A percentile compares a stretch with the other conserved stretches of the same genome.
These are phyloP conservation scores for Tachypleus tridentatus DNA, from an alignment of 1,140 invertebrate genomes.

Conservation along the genomic window DNA sequence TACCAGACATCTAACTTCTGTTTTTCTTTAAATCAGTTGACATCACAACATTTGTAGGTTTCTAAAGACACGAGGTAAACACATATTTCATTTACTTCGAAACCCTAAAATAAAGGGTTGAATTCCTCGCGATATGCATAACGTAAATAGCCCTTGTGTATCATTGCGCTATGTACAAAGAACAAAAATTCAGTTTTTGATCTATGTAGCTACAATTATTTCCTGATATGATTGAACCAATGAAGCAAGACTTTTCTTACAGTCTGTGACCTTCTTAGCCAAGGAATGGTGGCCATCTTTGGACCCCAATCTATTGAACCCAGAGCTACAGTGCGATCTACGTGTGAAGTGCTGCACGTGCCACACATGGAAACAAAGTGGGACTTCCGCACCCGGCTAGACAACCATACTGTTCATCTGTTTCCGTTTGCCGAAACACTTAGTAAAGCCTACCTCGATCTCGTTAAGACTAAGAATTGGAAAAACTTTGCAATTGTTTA, in stretches of 20 bases:
- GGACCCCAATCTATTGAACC: slow-evolving; percentile 82
- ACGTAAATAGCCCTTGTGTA: too few species aligned
- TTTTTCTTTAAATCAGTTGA: too few species aligned
- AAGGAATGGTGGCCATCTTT: slow-evolving; percentile 82
- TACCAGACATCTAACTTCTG: too few species aligned
- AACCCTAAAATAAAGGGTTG: too few species aligned
- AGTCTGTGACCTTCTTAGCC: slow-evolving; percentile 79
- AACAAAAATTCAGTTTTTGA: too few species aligned
- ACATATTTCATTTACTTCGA: too few species aligned
- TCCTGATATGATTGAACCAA: neutral
- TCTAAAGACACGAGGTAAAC: too few species aligned
- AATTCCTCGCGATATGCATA: too few species aligned
- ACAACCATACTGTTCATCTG: slow-evolving; percentile 83
- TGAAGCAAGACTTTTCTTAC: slow-evolving; percentile 16
- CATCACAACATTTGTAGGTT: too few species aligned
- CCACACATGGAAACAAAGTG: slow-evolving; percentile 88
- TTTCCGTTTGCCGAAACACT: slow-evolving; percentile 85
- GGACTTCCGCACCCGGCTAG: slow-evolving; percentile 69
- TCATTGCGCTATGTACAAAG: too few species aligned
- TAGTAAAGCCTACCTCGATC: slow-evolving; percentile 77
- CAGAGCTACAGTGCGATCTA: slow-evolving; percentile 83
- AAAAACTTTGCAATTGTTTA: slow-evolving; percentile 89
- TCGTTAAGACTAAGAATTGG: slow-evolving; percentile 81
- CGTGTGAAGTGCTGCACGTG: slow-evolving; percentile 93
- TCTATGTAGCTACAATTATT: too few species aligned